phyloP scores from a whole-genome alignment of 2,113 vertebrate species.

The Leptobrachium ailaonicum region DNA sequence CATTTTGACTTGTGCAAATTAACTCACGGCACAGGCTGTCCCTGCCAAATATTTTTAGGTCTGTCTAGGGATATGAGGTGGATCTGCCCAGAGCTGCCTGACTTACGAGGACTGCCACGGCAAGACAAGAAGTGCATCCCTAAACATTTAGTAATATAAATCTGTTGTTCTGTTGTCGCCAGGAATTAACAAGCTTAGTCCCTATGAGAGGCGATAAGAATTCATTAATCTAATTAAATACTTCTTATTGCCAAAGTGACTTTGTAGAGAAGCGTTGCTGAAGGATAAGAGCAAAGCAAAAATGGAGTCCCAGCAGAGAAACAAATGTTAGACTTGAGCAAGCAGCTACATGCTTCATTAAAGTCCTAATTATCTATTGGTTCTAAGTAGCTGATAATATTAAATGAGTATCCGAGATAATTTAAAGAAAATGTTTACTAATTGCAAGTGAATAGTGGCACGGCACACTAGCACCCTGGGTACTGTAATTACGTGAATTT shows the following conservation, averaged over 20 bases:
- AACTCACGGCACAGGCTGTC: constrained; percentile 78
- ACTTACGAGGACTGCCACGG: constrained; percentile 67
- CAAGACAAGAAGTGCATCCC: constrained; percentile 67
- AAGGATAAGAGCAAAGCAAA: constrained; percentile 97
- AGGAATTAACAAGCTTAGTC: constrained; percentile 88
- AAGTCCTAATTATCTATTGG: constrained; percentile 99
- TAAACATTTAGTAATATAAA: constrained; percentile 88
- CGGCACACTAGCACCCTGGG: constrained; percentile 73
- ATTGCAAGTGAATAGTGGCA: constrained; percentile 78
- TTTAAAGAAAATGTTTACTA: constrained; percentile 86
- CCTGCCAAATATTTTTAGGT: constrained; percentile 72
- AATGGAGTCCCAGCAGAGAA: constrained; percentile 95
- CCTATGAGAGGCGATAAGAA: constrained; percentile 90
- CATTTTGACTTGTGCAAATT: constrained; percentile 78
- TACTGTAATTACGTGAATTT: constrained; percentile 70
- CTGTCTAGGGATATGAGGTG: constrained; percentile 74
- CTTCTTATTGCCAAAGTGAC: constrained; percentile 98
- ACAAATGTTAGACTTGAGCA: constrained; percentile 85
- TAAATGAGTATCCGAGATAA: constrained; percentile 95
- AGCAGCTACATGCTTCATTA: constrained; percentile 95
- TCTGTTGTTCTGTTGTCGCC: constrained; percentile 93
- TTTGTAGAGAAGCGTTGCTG: constrained; percentile 92
- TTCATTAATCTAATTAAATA: constrained; percentile 99
- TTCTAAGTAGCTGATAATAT: constrained; percentile 98
- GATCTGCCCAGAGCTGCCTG: constrained; percentile 80